Evolutionary conservation across 2,113 vertebrate genomes (phyloP).

Genomic region (Hippocampus mohnikei): DNA sequence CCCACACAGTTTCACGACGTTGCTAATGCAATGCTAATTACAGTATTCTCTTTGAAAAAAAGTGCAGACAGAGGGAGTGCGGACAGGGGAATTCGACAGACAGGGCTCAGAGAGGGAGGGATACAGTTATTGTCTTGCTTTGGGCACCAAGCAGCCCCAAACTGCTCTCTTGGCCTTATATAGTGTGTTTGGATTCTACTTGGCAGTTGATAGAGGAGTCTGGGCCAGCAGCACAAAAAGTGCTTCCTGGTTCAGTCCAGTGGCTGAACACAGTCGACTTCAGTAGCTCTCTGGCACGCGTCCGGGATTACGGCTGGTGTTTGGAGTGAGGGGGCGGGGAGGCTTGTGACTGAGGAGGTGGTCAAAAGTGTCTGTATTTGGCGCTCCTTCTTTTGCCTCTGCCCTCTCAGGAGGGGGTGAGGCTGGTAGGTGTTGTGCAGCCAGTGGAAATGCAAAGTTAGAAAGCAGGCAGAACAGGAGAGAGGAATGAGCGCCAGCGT

Average conservation of each 20-base stretch:
- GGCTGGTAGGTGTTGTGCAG: slow-evolving; percentile 23
- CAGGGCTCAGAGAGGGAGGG: slow-evolving; percentile 40
- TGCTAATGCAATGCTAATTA: not conserved
- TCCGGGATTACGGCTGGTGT: slow-evolving; percentile 63
- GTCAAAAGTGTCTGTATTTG: slow-evolving; percentile 52
- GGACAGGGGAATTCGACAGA: slow-evolving; percentile 5
- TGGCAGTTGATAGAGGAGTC: slow-evolving; percentile 47
- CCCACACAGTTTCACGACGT: not conserved
- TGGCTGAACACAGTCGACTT: slow-evolving; percentile 31
- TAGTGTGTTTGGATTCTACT: slow-evolving; percentile 60
- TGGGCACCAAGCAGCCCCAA: slow-evolving; percentile 55
- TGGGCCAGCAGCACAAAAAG: slow-evolving; percentile 44
- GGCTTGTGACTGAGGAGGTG: slow-evolving; percentile 11
- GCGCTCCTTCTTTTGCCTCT: slow-evolving; percentile 42
- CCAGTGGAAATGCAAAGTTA: slow-evolving; percentile 50
- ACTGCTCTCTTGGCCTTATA: slow-evolving; percentile 69
- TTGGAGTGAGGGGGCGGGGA: slow-evolving; percentile 37
- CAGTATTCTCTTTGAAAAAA: slow-evolving; percentile 8
- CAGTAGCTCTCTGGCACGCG: slow-evolving; percentile 63
- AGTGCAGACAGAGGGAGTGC: slow-evolving; percentile 20
- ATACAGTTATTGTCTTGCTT: slow-evolving; percentile 56
- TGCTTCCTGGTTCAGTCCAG: slow-evolving; percentile 48
- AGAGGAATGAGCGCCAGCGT: slow-evolving; percentile 36
- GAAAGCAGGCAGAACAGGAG: slow-evolving; percentile 27
- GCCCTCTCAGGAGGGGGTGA: slow-evolving; percentile 34